Base-by-base conservation (phyloP, 1,140 invertebrate genomes). In the Battus philenor region DNA sequence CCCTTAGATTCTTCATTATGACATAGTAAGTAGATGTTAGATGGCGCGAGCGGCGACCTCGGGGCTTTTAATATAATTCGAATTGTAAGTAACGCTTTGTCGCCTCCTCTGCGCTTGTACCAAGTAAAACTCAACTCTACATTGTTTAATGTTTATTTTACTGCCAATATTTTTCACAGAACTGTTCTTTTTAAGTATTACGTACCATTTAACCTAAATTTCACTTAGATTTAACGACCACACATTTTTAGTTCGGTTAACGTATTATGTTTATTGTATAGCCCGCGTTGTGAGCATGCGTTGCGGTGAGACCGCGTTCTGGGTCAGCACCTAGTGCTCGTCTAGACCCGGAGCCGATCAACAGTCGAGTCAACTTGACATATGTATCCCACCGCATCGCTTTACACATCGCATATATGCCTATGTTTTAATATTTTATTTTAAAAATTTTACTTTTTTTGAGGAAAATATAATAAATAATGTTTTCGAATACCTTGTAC, bases 381-480 rank as follows among this genome's bases (percentile, higher is more conserved):
- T 3, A 44, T 50, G 33, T 43, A 16, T 53, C 54, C 51, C 57
- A 55, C 59, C 54, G 57, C 64, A 48, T 54, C 56, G 50, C 57
- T 68, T 67, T 67, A 68, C n/a, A 66, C 63, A 59, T 53, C 70
- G 76, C 78, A 74, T 74, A 68, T 72, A 68, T 71, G 70, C 67
- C 66, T 80, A 76, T 75, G 72, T 80, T 82, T 76, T 78, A 79
- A 73, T 82, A 82, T 79, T 81, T 81, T 81, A 80, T 83, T 83
- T 83, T 73, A 69, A 83, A n/a, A 84, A 76, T 78, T 78, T 81
- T 79, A 73, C 65, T 80, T 83, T 81, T 36, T 81, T 81, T 79
- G 76, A 83, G 59, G 75, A 80, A 78, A 81, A 78, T 81, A 84
- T 80, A 81, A 84, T 84, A 84, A 80, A 81, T 69, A 68, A 84